Conservation (phyloP, 2,888 invertebrate species). For the Drosophila monieri region DNA sequence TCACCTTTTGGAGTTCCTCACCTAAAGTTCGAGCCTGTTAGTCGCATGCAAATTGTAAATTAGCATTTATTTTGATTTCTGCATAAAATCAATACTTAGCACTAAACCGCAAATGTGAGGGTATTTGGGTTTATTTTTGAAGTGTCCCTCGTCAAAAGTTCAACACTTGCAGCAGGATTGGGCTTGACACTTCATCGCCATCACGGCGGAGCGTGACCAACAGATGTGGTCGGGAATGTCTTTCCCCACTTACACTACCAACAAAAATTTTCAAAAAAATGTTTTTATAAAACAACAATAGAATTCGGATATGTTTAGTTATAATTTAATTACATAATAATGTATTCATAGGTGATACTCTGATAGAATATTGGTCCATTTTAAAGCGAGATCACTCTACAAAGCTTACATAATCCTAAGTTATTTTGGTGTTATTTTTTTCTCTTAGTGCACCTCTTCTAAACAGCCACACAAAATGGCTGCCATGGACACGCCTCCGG, state of each 20-base stretch:
- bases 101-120: slow-evolving; percentile 16
- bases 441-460: slow-evolving; percentile 1
- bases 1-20: slow-evolving; percentile 47
- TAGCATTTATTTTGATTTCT: slow-evolving; percentile 23
- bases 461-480: slow-evolving; percentile 19
- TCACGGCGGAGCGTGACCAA: slow-evolving; percentile 19
- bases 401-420: no score
- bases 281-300: not conserved
- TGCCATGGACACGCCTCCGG: slow-evolving; percentile 35
- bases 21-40: slow-evolving; percentile 21
- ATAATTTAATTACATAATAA: no score
- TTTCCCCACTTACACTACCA: not conserved
- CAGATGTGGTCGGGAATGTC: slow-evolving; percentile 18
- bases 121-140: slow-evolving; percentile 6
- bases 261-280: not conserved
- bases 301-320: no score
- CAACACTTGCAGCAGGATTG: slow-evolving; percentile 26
- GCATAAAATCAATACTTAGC: slow-evolving; percentile 38
- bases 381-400: no score
- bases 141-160: slow-evolving; percentile 26
- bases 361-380: no score
- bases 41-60: slow-evolving; percentile 42
- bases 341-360: no score
- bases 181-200: slow-evolving; percentile 36
- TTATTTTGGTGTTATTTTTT: no score